Conservation (phyloP, 2,888 invertebrate genomes). For the Pseudolycoriella hygida region DNA sequence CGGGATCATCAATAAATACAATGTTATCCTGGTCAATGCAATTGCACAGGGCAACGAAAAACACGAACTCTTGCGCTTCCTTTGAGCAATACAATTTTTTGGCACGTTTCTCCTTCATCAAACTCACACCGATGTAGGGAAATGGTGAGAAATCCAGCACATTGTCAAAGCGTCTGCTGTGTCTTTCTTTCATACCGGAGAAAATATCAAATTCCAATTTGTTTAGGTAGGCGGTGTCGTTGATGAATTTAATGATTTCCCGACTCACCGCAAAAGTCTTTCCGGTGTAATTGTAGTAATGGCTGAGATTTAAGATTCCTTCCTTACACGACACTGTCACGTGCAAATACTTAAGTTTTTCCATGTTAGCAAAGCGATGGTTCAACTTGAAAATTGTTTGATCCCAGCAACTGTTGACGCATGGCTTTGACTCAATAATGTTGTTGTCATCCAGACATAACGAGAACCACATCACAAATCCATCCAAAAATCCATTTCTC, state of each 20-base stretch:
- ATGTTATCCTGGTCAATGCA: slow-evolving; percentile 26
- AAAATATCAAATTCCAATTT: slow-evolving; percentile 27
- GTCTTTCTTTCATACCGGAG: background rate
- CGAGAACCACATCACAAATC: slow-evolving; percentile 55
- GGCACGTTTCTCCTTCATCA: slow-evolving; percentile 32
- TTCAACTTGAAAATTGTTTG: slow-evolving; percentile 51
- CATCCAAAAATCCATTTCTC: slow-evolving; percentile 40
- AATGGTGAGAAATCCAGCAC: slow-evolving; percentile 40
- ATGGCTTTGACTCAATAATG: slow-evolving; percentile 34
- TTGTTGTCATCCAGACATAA: slow-evolving; percentile 48
- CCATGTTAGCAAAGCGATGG: slow-evolving; percentile 19
- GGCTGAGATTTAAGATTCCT: slow-evolving; percentile 27
- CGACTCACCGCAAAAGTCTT: slow-evolving; percentile 20
- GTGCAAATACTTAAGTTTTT: slow-evolving; percentile 17
- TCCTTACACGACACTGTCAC: slow-evolving; percentile 26
- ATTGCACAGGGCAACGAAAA: slow-evolving; percentile 29
- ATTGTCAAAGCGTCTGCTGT: slow-evolving; percentile 24
- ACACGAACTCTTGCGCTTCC: slow-evolving; percentile 30
- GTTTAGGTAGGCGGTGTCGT: slow-evolving; percentile 32
- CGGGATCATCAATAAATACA: slow-evolving; percentile 23
- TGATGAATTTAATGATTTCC: slow-evolving; percentile 30
- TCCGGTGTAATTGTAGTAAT: slow-evolving; percentile 17
- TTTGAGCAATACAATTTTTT: slow-evolving; percentile 30
- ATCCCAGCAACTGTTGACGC: slow-evolving; percentile 46
- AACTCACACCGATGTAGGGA: slow-evolving; percentile 40